A percentile compares a stretch with the other conserved stretches of the same genome.
These are phyloP conservation scores for Oreochromis spilurus DNA, from an alignment of 2,113 vertebrate species.

Conservation along the genomic window DNA sequence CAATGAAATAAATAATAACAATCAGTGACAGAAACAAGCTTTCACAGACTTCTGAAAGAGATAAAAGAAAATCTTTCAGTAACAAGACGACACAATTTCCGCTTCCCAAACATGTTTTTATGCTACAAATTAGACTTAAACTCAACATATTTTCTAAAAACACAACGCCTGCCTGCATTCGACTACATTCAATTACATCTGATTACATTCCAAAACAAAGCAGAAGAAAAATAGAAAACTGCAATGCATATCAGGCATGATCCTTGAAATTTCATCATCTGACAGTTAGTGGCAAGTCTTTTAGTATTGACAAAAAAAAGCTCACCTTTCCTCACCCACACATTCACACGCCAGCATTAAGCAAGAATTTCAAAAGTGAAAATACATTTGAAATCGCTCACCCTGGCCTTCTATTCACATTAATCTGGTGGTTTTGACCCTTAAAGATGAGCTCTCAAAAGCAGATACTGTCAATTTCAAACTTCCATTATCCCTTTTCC, in stretches of 20 bases:
- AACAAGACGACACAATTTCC: background rate
- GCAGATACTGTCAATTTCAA: background rate
- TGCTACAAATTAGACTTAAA: background rate
- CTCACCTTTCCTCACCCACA: background rate
- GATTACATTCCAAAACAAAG: background rate
- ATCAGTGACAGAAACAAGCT: background rate
- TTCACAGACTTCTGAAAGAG: background rate
- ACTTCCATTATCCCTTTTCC: background rate
- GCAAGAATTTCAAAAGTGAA: background rate
- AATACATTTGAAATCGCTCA: background rate
- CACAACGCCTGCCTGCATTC: background rate
- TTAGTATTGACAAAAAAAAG: background rate
- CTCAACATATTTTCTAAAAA: background rate
- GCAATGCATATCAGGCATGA: background rate
- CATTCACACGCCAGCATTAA: background rate
- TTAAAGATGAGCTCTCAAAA: background rate
- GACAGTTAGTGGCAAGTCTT: background rate
- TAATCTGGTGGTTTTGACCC: background rate
- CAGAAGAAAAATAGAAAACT: background rate
- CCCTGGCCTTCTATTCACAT: background rate
- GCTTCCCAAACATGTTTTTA: background rate
- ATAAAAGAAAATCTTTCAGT: background rate
- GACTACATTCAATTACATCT: background rate
- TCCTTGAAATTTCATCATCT: background rate
- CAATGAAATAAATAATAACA: background rate